A percentile compares a stretch with the other conserved stretches of the same genome.
Evolutionary conservation across 2,113 vertebrate species (phyloP).

Genomic region (Neopipo cinnamomea): DNA sequence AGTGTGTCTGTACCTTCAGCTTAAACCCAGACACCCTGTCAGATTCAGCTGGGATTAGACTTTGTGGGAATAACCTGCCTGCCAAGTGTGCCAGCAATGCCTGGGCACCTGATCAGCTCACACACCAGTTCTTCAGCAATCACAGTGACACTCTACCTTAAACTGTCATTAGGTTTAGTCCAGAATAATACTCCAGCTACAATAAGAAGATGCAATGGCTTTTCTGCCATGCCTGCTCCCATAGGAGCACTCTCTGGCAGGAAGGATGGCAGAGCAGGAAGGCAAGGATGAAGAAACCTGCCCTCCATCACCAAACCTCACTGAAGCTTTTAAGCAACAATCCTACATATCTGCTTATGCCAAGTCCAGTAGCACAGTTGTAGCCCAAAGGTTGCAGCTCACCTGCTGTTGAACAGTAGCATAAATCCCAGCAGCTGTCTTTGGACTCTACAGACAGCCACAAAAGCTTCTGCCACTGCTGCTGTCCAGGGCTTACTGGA

Average conservation of each 20-base stretch:
- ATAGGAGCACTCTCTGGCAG: not conserved
- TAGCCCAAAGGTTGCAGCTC: not conserved
- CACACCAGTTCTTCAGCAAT: not conserved
- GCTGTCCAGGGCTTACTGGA: not conserved
- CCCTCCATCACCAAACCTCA: not conserved
- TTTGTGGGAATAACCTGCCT: not conserved
- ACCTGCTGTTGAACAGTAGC: not conserved
- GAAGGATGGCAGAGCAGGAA: not conserved
- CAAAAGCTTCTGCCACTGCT: not conserved
- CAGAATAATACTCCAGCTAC: not conserved
- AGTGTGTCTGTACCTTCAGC: not conserved
- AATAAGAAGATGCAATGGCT: not conserved
- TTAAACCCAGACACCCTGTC: not conserved
- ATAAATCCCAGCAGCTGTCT: not conserved
- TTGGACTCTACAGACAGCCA: not conserved
- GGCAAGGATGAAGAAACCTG: not conserved
- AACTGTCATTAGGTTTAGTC: not conserved
- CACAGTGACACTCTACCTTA: not conserved
- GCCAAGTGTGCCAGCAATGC: not conserved
- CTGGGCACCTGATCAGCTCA: not conserved
- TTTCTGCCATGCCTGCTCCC: not conserved
- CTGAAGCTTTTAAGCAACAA: not conserved
- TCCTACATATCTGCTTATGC: not conserved
- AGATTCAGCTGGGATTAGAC: not conserved
- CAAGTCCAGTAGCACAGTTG: not conserved